Base-by-base conservation (phyloP, 2,113 vertebrate genomes). In the Salvelinus namaycush region DNA sequence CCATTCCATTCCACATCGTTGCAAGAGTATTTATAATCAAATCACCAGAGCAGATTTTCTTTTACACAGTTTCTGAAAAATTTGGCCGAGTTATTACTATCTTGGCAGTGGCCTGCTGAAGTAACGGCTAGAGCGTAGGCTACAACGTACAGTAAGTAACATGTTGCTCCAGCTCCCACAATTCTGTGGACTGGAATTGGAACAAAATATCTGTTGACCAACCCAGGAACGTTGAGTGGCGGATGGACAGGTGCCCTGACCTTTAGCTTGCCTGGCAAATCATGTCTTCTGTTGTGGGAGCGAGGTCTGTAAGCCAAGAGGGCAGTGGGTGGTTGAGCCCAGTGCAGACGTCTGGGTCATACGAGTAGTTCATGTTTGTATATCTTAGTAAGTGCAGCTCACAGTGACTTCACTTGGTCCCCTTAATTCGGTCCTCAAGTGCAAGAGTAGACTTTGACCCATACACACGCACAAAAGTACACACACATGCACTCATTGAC, bases 11-110 rank as follows among this genome's bases (percentile, higher is more conserved):
- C 66, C 80, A 75, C 82, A 75, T 48, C n/a, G 59, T 80, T 79
- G 54, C 49, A 31, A 7, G 76, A 70, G 62, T 86, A 88, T 88
- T 86, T 85, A 84, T 82, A 86, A 82, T 83, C 74, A 81, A 68
- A 75, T 74, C 70, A 70, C 77, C 74, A 77, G 67, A 72, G 70
- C 66, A 7, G 74, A 76, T 80, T 85, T 79, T 59, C 70, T 72
- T 78, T 65, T 81, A 54, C 5, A 80, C 18, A 16, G 31, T 68
- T 76, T 31, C 64, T 49, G 67, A 78, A 78, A 75, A 6, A 71
- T 72, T 73, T 73, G 54, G 73, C 74, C 68, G 66, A 78, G 51
- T 72, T 76, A 60, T 74, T 79, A 64, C 60, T 78, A 65, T 76
- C 81, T 81, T 80, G 71, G 72, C 79, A 51, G 57, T 31, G 76